These are phyloP conservation scores for Gasterosteus aculeatus DNA, from an alignment of 2,113 vertebrate genomes.

Conservation along the genomic window DNA sequence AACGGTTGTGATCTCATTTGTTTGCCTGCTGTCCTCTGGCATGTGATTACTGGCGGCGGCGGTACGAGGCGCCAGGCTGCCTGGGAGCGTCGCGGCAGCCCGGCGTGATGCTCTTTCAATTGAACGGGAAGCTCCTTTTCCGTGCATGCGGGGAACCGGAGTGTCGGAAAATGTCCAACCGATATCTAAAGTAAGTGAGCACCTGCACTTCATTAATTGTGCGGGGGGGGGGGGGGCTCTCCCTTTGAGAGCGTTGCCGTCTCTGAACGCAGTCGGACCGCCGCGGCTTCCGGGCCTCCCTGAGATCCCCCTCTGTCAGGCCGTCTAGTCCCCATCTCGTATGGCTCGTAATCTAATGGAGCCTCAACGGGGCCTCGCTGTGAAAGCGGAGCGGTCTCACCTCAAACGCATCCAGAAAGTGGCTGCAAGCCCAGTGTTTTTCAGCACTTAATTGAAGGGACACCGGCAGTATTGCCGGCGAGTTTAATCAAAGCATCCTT, in stretches of 20 bases:
- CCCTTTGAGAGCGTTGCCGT: slow-evolving; percentile 18
- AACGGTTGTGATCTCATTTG: slow-evolving; percentile 40
- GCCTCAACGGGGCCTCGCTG: slow-evolving; percentile 34
- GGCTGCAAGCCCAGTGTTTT: slow-evolving; percentile 50
- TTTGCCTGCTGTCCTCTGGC: slow-evolving; percentile 53
- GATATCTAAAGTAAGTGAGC: slow-evolving; percentile 38
- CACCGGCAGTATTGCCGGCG: slow-evolving; percentile 25
- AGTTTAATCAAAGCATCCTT: slow-evolving; percentile 55
- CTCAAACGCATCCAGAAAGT: slow-evolving; percentile 47
- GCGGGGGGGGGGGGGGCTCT: slow-evolving; percentile 11
- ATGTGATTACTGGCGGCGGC: slow-evolving; percentile 62
- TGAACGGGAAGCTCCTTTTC: slow-evolving; percentile 42
- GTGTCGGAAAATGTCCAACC: slow-evolving; percentile 29
- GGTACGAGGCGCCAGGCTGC: slow-evolving; percentile 56
- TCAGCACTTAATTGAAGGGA: slow-evolving; percentile 65
- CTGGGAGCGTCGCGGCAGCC: slow-evolving; percentile 50
- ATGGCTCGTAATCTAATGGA: slow-evolving; percentile 58
- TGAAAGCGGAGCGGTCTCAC: slow-evolving; percentile 53
- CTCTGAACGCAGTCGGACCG: slow-evolving; percentile 2
- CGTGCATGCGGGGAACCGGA: not conserved
- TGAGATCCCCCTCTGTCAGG: not conserved
- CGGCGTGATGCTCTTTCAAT: slow-evolving; percentile 63
- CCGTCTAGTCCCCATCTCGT: slow-evolving; percentile 52
- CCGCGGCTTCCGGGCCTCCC: not conserved
- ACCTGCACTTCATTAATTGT: slow-evolving; percentile 27